phyloP scores from a whole-genome alignment of 2,888 invertebrate genomes.

The Podabrus alpinus region DNA sequence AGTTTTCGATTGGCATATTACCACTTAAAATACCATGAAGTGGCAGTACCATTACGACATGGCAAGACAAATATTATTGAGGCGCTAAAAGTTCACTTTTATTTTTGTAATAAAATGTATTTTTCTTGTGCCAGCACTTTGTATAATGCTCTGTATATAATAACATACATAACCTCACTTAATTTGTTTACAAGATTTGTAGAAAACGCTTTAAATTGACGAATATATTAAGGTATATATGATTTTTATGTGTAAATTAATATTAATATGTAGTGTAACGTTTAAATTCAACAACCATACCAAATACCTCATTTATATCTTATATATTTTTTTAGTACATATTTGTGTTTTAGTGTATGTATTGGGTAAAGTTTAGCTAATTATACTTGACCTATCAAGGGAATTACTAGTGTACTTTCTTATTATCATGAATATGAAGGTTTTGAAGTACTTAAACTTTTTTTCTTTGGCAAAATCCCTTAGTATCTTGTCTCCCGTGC shows the following conservation, averaged over 20 bases:
- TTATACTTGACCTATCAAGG: not conserved
- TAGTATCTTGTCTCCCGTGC: too few relatives aligned
- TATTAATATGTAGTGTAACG: not conserved
- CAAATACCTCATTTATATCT: not conserved
- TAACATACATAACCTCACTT: not conserved
- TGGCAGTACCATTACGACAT: too few relatives aligned
- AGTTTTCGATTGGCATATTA: too few relatives aligned
- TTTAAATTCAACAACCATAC: not conserved
- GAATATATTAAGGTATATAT: not conserved
- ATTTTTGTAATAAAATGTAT: too few relatives aligned
- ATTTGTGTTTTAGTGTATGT: not conserved
- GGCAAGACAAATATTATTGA: too few relatives aligned
- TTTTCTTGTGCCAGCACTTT: not conserved
- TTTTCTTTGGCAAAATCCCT: too few relatives aligned
- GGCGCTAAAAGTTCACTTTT: too few relatives aligned
- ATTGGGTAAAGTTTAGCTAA: too few relatives aligned
- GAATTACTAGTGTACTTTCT: not conserved
- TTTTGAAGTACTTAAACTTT: too few relatives aligned
- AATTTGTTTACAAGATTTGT: not conserved
- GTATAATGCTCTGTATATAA: not conserved
- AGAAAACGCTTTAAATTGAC: not conserved
- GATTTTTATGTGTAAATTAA: not conserved
- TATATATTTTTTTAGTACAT: not conserved
- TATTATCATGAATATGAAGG: not conserved
- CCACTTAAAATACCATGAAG: too few relatives aligned